A percentile compares a stretch with the other conserved stretches of the same genome.
Conservation (phyloP, 2,797 vertebrate genomes). For the Aulostomus chinensis region DNA sequence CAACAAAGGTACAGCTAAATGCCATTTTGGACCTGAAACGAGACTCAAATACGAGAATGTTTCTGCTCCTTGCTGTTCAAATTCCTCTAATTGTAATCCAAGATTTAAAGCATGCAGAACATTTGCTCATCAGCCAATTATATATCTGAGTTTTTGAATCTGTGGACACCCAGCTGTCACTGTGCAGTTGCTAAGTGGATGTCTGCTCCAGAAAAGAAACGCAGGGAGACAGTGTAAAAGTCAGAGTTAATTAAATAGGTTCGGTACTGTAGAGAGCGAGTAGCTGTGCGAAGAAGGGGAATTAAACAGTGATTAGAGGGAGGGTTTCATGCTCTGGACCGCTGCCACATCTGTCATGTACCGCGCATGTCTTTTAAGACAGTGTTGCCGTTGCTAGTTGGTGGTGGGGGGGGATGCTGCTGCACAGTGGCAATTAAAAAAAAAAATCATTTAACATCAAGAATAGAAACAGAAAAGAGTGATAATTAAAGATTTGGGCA, state of each 20-base stretch:
- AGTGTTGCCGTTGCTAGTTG: slow-evolving; percentile 9
- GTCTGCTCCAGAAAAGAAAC: slow-evolving; percentile 30
- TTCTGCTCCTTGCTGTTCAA: not conserved
- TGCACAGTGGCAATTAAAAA: no score
- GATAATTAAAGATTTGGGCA: no score
- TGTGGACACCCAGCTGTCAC: slow-evolving; percentile 32
- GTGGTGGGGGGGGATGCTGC: not conserved
- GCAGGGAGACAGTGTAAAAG: slow-evolving; percentile 35
- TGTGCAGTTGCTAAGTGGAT: slow-evolving; percentile 41
- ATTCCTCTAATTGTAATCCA: slow-evolving; percentile 1
- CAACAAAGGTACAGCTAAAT: no score
- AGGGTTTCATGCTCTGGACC: slow-evolving; percentile 10
- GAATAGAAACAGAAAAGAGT: no score
- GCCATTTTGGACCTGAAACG: not conserved
- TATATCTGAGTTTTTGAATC: slow-evolving; percentile 41
- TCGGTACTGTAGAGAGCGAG: slow-evolving; percentile 24
- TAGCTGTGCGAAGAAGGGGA: slow-evolving; percentile 41
- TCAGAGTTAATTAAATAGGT: slow-evolving; percentile 58
- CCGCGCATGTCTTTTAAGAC: slow-evolving; percentile 14
- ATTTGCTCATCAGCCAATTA: slow-evolving; percentile 44
- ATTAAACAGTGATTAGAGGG: slow-evolving; percentile 38
- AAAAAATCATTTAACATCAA: no score
- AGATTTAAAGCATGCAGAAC: slow-evolving; percentile 3
- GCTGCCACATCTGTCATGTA: slow-evolving; percentile 27
- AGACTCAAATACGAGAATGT: not conserved